Conservation (phyloP, 2,888 invertebrate genomes). For the Auanema sp. region DNA sequence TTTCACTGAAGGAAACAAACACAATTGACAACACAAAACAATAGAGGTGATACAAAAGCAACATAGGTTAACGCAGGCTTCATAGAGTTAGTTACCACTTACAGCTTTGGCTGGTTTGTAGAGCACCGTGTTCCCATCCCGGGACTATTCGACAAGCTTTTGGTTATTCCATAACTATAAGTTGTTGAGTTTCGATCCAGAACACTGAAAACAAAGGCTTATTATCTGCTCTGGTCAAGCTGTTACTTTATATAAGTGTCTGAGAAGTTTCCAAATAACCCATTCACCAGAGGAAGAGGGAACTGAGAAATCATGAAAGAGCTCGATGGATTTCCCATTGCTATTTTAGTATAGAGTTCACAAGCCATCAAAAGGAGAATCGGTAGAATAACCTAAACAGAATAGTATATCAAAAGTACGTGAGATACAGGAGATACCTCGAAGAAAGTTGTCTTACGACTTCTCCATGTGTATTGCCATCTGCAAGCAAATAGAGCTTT, state of each 20-base stretch:
- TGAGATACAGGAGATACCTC: constrained; percentile 26
- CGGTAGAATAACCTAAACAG: constrained; percentile 43
- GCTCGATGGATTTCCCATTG: constrained; percentile 9
- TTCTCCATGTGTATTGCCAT: constrained; percentile 43
- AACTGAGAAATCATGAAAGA: constrained; percentile 32
- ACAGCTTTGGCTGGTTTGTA: constrained; percentile 9
- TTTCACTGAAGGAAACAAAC: too few relatives aligned
- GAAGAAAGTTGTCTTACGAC: constrained; percentile 39
- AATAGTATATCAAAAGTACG: too few relatives aligned
- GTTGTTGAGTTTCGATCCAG: constrained; percentile 36
- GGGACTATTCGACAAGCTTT: constrained; percentile 31
- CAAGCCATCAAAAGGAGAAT: constrained; percentile 43
- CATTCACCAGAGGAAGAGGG: constrained; percentile 40
- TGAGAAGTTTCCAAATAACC: constrained; percentile 46
- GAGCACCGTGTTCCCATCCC: constrained; percentile 41
- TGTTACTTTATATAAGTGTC: constrained; percentile 43
- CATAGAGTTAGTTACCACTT: too few relatives aligned
- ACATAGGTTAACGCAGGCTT: too few relatives aligned
- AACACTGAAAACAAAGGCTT: constrained; percentile 19
- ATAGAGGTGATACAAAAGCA: too few relatives aligned
- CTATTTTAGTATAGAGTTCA: constrained; percentile 47
- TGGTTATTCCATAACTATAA: constrained; percentile 15
- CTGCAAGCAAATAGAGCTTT: constrained; percentile 50
- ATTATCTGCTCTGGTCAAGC: not conserved
- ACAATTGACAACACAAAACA: too few relatives aligned